phyloP scores from a whole-genome alignment of 2,888 invertebrate genomes.

The Drosophila pseudotakahashii region DNA sequence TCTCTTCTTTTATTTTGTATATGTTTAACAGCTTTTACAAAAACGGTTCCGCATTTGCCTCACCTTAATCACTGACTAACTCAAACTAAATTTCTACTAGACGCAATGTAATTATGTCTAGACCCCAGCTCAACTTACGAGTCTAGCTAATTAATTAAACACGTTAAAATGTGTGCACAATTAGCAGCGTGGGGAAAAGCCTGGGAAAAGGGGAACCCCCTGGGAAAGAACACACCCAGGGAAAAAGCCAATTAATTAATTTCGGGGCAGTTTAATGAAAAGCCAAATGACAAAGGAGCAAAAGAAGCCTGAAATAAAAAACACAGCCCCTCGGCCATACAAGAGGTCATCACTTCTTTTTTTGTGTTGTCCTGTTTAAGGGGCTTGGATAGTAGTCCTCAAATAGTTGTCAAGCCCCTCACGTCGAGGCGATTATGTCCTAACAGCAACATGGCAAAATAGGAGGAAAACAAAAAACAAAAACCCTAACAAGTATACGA shows the following conservation, averaged over 20 bases:
- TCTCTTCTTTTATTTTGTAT: too few species aligned
- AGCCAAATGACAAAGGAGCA: conserved; percentile 61
- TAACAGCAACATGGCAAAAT: conserved; percentile 5
- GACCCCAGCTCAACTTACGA: conserved; percentile 26
- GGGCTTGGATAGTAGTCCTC: conserved; percentile 4
- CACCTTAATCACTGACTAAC: conserved; percentile 11
- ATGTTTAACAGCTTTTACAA: neutral
- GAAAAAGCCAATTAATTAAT: conserved; percentile 60
- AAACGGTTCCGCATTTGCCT: neutral
- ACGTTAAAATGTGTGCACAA: conserved; percentile 54
- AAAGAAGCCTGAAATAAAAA: conserved; percentile 30
- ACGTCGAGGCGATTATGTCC: conserved; percentile 46
- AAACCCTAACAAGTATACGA: conserved; percentile 57
- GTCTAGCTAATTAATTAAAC: conserved; percentile 54
- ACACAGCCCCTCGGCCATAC: conserved; percentile 1
- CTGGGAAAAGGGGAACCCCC: conserved; percentile 8
- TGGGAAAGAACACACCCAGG: conserved; percentile 38
- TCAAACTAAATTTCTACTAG: neutral
- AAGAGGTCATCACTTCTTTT: conserved; percentile 54
- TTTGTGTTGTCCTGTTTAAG: conserved; percentile 29
- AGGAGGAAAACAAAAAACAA: conserved; percentile 29
- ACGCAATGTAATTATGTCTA: conserved; percentile 16
- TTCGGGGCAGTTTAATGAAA: conserved; percentile 66
- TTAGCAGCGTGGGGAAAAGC: conserved; percentile 38
- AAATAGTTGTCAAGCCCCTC: conserved; percentile 37